phyloP scores from a whole-genome alignment of 1,140 invertebrate genomes.

The Meloidogyne exigua region DNA sequence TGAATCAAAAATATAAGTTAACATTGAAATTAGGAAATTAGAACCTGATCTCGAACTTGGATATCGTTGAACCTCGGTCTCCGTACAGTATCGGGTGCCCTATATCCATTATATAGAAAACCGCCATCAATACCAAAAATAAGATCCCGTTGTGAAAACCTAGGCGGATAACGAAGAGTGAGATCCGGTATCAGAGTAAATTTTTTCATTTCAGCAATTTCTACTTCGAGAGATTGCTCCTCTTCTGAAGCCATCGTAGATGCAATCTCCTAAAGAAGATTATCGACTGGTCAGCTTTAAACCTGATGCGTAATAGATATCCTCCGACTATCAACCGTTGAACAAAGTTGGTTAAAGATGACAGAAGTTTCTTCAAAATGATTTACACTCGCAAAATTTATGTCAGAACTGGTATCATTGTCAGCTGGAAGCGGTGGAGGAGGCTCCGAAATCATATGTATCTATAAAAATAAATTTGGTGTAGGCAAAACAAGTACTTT shows the following conservation, averaged over 20 bases:
- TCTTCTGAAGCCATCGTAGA: slow-evolving; percentile 14
- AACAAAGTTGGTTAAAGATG: slow-evolving; percentile 43
- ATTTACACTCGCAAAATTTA: not conserved
- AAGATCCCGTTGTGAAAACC: slow-evolving; percentile 47
- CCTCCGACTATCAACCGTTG: not conserved
- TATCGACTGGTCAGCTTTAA: not conserved
- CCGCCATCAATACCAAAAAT: slow-evolving; percentile 54
- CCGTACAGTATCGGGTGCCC: slow-evolving; percentile 30
- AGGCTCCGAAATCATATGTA: not conserved
- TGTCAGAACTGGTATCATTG: not conserved
- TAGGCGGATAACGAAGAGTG: slow-evolving; percentile 51
- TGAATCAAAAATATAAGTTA: no score
- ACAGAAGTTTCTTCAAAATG: slow-evolving; percentile 3
- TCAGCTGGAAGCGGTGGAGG: not conserved
- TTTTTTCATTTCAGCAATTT: slow-evolving; percentile 31
- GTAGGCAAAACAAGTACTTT: slow-evolving; percentile 24
- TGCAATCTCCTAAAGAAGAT: not conserved
- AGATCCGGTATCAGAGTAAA: slow-evolving; percentile 43
- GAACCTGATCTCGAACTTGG: slow-evolving; percentile 41
- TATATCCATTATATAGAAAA: slow-evolving; percentile 36
- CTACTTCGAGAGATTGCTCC: slow-evolving; percentile 41
- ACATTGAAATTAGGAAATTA: not conserved
- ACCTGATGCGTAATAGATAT: not conserved
- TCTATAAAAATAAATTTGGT: not conserved
- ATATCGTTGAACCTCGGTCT: slow-evolving; percentile 47